These are phyloP conservation scores for Brachionus asplanchnoidis DNA, from an alignment of 1,140 invertebrate genomes.

Conservation along the genomic window DNA sequence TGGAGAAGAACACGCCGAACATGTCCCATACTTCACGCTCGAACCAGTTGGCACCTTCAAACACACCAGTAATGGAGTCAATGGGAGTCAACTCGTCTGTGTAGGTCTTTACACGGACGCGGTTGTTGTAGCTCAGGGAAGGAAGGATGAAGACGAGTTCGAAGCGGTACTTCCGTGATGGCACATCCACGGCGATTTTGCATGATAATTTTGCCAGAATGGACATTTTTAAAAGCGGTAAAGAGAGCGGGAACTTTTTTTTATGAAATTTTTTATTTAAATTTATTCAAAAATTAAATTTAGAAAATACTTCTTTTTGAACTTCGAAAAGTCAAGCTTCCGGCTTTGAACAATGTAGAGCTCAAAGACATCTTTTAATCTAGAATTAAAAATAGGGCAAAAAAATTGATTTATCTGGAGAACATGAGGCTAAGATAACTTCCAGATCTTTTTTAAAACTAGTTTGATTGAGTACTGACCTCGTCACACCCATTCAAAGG, in stretches of 20 bases:
- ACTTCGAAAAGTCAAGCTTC: neutral
- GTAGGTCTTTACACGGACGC: conserved; percentile 93
- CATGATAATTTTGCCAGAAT: neutral
- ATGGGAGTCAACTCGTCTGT: conserved; percentile 94
- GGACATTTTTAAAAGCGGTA: neutral
- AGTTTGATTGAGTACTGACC: too few relatives aligned
- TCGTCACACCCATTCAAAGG: too few relatives aligned
- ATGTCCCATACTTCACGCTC: conserved; percentile 98
- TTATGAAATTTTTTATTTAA: neutral
- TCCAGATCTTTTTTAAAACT: too few relatives aligned
- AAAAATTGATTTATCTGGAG: too few relatives aligned
- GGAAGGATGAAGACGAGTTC: conserved; percentile 90
- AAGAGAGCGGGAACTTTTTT: neutral
- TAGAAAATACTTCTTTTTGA: neutral
- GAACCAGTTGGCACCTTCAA: conserved; percentile 89
- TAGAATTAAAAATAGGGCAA: neutral
- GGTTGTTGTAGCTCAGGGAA: conserved; percentile 80
- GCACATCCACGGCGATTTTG: conserved; percentile 74
- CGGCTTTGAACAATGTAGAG: neutral
- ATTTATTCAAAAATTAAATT: too few relatives aligned
- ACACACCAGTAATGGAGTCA: conserved; percentile 74
- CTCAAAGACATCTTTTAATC: neutral
- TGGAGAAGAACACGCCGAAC: conserved; percentile 94
- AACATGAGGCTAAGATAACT: too few relatives aligned
- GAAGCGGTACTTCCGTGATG: conserved; percentile 73